Evolutionary conservation across 2,888 invertebrate genomes (phyloP).

Genomic region (Venusia cambrica): DNA sequence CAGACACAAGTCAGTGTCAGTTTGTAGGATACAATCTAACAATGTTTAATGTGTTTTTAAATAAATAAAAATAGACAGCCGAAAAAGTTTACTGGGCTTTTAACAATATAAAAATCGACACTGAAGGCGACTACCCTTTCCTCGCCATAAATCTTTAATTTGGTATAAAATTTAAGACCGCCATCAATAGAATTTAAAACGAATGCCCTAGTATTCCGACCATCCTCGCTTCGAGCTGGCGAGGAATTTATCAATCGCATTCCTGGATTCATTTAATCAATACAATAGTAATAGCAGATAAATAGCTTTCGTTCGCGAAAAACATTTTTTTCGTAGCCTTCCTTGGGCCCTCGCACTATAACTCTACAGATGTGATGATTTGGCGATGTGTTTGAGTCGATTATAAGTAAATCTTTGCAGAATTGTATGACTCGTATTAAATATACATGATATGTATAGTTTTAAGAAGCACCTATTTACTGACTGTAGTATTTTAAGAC

Average conservation of each 20-base stretch:
- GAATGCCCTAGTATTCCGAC: slow-evolving; percentile 27
- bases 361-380: slow-evolving; percentile 6
- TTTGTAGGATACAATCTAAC: too few species aligned
- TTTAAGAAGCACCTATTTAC: too few species aligned
- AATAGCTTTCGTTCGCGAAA: slow-evolving; percentile 55
- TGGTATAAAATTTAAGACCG: slow-evolving; percentile 19
- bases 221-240: slow-evolving; percentile 20
- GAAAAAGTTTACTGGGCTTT: not conserved
- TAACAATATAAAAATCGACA: too few species aligned
- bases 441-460: too few species aligned
- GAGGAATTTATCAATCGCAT: slow-evolving; percentile 34
- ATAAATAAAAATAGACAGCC: too few species aligned
- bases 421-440: too few species aligned
- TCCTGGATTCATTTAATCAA: slow-evolving; percentile 50
- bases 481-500: too few species aligned
- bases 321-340: slow-evolving; percentile 61
- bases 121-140: slow-evolving; percentile 7
- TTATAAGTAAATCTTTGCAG: not conserved
- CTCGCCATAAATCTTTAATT: slow-evolving; percentile 21
- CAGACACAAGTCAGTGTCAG: too few species aligned
- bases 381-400: not conserved
- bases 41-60: too few species aligned
- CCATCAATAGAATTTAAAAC: slow-evolving; percentile 28
- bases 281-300: slow-evolving; percentile 61
- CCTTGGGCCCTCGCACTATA: slow-evolving; percentile 41